A percentile compares a stretch with the other conserved stretches of the same genome.
These are phyloP conservation scores for Brachionus rotundiformis DNA, from an alignment of 1,140 invertebrate genomes.

Conservation along the genomic window DNA sequence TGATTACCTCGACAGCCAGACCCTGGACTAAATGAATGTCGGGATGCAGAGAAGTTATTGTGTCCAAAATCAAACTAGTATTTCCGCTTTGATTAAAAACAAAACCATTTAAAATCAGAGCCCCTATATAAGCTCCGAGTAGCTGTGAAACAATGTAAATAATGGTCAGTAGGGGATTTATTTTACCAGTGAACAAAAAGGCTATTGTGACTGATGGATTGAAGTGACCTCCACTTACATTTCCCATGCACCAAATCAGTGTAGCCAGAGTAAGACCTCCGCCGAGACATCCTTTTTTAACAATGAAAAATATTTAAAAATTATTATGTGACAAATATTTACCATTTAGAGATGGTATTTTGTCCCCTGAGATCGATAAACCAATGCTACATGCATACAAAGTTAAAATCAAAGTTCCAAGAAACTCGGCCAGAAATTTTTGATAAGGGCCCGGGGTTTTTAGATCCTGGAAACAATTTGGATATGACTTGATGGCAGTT, in stretches of 20 bases:
- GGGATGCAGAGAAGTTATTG: slow-evolving; percentile 62
- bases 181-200: slow-evolving; percentile 67
- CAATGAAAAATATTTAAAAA: not conserved
- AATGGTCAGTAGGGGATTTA: slow-evolving; percentile 69
- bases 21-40: slow-evolving; percentile 68
- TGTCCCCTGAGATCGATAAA: not conserved
- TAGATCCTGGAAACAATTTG: slow-evolving; percentile 4
- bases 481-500: not conserved
- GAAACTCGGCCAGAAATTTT: slow-evolving; percentile 20
- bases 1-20: slow-evolving; percentile 77
- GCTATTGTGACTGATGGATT: slow-evolving; percentile 83
- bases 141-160: slow-evolving; percentile 76
- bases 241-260: slow-evolving; percentile 69
- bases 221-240: slow-evolving; percentile 83
- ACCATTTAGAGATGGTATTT: slow-evolving; percentile 27
- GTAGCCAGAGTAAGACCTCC: slow-evolving; percentile 59
- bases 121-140: slow-evolving; percentile 74
- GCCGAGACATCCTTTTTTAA: slow-evolving; percentile 11
- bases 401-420: slow-evolving; percentile 40
- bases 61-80: slow-evolving; percentile 63
- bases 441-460: slow-evolving; percentile 28
- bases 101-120: slow-evolving; percentile 61
- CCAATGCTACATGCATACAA: slow-evolving; percentile 7
- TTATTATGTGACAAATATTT: no score
- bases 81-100: slow-evolving; percentile 64